Conservation (phyloP, 2,888 invertebrate genomes). For the Ennomos fuscantarius region DNA sequence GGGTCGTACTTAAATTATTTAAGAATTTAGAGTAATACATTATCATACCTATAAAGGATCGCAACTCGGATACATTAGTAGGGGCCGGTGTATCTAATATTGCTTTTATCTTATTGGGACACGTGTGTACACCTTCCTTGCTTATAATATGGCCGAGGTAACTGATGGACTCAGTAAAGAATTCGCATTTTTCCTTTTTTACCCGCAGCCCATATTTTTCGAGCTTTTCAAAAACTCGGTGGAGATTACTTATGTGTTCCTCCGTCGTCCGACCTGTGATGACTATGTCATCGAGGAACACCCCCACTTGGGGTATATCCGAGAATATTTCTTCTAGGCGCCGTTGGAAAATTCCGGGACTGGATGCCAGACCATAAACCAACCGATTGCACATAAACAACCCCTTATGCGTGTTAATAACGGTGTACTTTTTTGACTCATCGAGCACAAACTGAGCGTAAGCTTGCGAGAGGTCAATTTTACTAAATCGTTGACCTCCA, state of each 20-base stretch:
- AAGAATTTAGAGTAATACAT: slow-evolving; percentile 2
- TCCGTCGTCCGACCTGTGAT: not conserved
- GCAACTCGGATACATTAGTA: not conserved
- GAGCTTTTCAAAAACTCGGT: slow-evolving; percentile 19
- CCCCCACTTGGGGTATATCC: slow-evolving; percentile 30
- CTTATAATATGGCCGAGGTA: slow-evolving; percentile 31
- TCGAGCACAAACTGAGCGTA: slow-evolving; percentile 25
- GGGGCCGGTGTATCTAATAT: not conserved
- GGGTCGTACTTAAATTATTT: not conserved
- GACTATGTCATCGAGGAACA: slow-evolving; percentile 37
- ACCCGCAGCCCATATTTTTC: slow-evolving; percentile 15
- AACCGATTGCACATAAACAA: slow-evolving; percentile 34
- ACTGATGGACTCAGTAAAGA: slow-evolving; percentile 24
- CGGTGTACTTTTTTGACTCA: slow-evolving; percentile 35
- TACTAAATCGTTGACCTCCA: too few relatives aligned
- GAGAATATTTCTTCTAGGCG: slow-evolving; percentile 34
- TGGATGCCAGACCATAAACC: slow-evolving; percentile 2
- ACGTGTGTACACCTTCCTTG: not conserved
- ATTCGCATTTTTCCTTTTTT: too few relatives aligned
- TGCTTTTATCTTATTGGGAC: not conserved
- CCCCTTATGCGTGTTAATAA: slow-evolving; percentile 38
- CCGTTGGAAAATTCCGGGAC: slow-evolving; percentile 39
- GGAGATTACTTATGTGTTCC: slow-evolving; percentile 24
- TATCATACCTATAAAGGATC: slow-evolving; percentile 4
- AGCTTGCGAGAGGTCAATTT: too few relatives aligned